Percentiles rank a stretch among this genome's conserved stretches.
These are phyloP conservation scores for Stylophora pistillata DNA, from an alignment of 64 coral and sea anemone species.

Conservation along the genomic window DNA sequence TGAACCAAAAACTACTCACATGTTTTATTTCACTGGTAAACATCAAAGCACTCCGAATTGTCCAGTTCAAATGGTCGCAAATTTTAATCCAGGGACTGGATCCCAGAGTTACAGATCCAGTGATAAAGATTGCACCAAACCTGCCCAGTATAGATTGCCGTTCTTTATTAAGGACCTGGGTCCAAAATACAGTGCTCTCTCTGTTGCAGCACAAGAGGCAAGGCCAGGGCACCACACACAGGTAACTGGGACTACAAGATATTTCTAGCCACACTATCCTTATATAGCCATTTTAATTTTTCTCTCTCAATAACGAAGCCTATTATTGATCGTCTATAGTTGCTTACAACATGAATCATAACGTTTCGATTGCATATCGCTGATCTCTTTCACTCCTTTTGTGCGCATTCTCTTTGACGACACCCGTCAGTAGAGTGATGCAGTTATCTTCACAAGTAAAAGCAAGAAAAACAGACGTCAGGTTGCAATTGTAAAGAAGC, in stretches of 20 bases:
- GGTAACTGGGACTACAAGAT: conserved; percentile 38
- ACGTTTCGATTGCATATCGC: too few relatives aligned
- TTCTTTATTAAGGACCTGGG: conserved; percentile 93
- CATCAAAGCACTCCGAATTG: conserved; percentile 83
- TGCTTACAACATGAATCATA: too few relatives aligned
- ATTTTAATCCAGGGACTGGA: conserved; percentile 86
- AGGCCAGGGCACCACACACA: conserved; percentile 98
- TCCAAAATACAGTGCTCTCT: conserved; percentile 91
- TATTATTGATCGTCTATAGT: too few relatives aligned
- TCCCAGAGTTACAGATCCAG: conserved; percentile 77
- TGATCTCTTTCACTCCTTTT: too few relatives aligned
- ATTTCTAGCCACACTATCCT: too few relatives aligned
- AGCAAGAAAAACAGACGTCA: too few relatives aligned
- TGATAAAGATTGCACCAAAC: conserved; percentile 33
- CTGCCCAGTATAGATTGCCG: conserved; percentile 76
- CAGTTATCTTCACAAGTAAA: too few relatives aligned
- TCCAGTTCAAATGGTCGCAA: conserved; percentile 86
- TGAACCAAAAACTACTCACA: conserved; percentile 55
- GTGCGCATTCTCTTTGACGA: too few relatives aligned
- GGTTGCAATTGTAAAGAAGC: too few relatives aligned
- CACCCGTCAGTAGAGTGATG: too few relatives aligned
- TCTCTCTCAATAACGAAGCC: too few relatives aligned
- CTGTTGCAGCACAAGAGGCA: conserved; percentile 91
- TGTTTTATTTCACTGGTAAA: conserved; percentile 91
- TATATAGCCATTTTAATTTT: too few relatives aligned